These are phyloP conservation scores for Stichopus horrens DNA, from an alignment of 53 echinoderm and acorn worm genomes.

Conservation along the genomic window DNA sequence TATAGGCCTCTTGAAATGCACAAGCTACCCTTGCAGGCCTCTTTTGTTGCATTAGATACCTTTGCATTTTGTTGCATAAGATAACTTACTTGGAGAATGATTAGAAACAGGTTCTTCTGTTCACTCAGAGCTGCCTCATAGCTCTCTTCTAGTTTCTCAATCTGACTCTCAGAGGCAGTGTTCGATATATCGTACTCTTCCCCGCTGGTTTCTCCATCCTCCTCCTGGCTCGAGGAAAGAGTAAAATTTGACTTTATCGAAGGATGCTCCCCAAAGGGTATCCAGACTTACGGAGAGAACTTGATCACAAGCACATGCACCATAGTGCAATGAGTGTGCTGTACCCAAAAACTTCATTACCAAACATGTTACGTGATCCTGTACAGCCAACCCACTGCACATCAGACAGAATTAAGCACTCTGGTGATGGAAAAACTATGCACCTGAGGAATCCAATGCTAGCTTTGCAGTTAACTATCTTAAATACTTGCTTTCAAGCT, in stretches of 20 bases:
- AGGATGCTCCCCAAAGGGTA: too few relatives aligned
- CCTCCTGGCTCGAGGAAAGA: constrained; percentile 42
- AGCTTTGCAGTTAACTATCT: not conserved
- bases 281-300: too few relatives aligned
- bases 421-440: not conserved
- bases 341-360: too few relatives aligned
- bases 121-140: constrained; percentile 94
- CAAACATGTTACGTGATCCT: too few relatives aligned
- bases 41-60: too few relatives aligned
- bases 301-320: too few relatives aligned
- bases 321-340: too few relatives aligned
- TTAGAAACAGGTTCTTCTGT: constrained; percentile 97
- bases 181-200: constrained; percentile 66
- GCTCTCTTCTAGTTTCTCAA: constrained; percentile 84
- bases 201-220: constrained; percentile 57
- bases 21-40: too few relatives aligned
- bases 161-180: constrained; percentile 67
- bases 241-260: not conserved
- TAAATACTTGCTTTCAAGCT: not conserved
- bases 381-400: too few relatives aligned
- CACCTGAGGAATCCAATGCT: not conserved
- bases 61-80: too few relatives aligned
- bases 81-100: constrained; percentile 88
- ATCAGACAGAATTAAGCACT: not conserved
- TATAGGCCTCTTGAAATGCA: too few relatives aligned